A percentile compares a stretch with the other conserved stretches of the same genome.
Conservation (phyloP, 2,797 vertebrate genomes). For the Sebastes vulpes region DNA sequence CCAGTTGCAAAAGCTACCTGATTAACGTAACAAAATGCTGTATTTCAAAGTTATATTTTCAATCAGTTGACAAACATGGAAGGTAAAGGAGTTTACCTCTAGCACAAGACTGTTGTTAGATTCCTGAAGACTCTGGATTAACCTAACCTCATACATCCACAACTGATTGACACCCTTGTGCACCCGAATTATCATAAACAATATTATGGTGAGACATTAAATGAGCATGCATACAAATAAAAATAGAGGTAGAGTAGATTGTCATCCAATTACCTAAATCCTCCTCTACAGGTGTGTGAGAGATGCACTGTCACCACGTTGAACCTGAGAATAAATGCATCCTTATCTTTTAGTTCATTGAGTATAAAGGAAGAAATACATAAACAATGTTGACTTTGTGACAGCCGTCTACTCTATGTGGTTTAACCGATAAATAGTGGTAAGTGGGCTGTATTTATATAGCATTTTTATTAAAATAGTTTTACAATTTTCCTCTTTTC, state of each 20-base stretch:
- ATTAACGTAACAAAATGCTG: neutral
- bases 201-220: constrained; percentile 21
- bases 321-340: neutral
- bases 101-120: neutral
- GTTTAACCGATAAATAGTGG: neutral
- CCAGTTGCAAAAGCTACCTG: neutral
- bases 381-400: neutral
- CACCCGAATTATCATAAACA: constrained; percentile 25
- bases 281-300: constrained; percentile 20
- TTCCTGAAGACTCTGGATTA: constrained; percentile 25
- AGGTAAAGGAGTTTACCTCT: neutral
- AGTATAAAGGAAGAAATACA: neutral
- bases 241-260: neutral
- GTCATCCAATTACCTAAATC: constrained; percentile 19
- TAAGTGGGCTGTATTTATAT: neutral
- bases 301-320: neutral
- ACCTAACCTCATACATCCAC: neutral
- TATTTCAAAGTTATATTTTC: neutral
- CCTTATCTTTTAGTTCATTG: neutral
- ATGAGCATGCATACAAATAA: constrained; percentile 27
- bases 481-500: neutral
- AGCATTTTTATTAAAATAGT: neutral
- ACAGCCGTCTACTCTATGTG: neutral
- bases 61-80: neutral
- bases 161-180: constrained; percentile 28